These are phyloP conservation scores for Styela plicata DNA, from an alignment of 23 tunicate species.

Conservation along the genomic window DNA sequence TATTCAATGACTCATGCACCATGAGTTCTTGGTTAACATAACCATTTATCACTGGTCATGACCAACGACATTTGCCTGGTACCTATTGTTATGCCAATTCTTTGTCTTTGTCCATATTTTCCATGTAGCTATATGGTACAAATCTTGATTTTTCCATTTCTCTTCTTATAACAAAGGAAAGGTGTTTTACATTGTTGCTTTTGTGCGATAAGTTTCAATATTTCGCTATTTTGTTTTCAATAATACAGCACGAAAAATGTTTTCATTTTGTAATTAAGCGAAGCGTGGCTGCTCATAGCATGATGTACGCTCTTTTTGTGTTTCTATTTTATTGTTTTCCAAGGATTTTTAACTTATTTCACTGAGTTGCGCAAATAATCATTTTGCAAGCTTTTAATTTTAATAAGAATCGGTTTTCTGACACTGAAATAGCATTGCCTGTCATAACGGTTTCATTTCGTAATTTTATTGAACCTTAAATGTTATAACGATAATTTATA, in stretches of 20 bases:
- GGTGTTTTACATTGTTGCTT: constrained; percentile 23
- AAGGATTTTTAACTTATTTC: neutral
- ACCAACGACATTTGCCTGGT: too few relatives aligned
- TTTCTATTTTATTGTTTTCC: neutral
- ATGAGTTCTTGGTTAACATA: too few relatives aligned
- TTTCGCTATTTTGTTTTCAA: neutral
- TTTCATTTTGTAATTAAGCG: neutral
- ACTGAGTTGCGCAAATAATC: neutral
- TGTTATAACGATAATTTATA: too few relatives aligned
- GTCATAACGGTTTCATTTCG: neutral
- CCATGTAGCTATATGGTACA: constrained; percentile 24
- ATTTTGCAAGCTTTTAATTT: too few relatives aligned
- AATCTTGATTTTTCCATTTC: neutral
- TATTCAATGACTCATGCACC: too few relatives aligned
- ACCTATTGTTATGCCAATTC: neutral
- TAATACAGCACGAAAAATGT: neutral
- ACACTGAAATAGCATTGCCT: neutral
- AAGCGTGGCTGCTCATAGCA: neutral
- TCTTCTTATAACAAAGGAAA: constrained; percentile 12
- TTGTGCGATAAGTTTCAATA: constrained; percentile 26
- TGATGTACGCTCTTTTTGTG: neutral
- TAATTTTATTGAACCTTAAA: neutral
- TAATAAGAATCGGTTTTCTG: too few relatives aligned
- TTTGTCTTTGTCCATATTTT: too few relatives aligned
- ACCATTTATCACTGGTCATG: too few relatives aligned